A percentile compares a stretch with the other conserved stretches of the same genome.
Evolutionary conservation across 2,888 invertebrate species (phyloP).

Genomic region (Ectemnius cavifrons): DNA sequence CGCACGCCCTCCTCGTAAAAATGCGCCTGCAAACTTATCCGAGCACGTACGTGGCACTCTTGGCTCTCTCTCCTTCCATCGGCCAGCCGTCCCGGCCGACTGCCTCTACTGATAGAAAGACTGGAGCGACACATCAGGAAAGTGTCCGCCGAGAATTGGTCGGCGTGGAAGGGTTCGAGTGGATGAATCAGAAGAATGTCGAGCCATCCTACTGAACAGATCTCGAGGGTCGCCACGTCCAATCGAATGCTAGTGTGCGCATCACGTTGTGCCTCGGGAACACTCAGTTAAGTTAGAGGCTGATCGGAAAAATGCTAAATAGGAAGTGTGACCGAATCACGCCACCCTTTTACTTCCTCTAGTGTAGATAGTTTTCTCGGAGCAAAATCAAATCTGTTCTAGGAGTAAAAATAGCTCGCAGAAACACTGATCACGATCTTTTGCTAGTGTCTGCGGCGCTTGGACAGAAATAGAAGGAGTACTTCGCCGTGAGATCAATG

Average conservation of each 20-base stretch:
- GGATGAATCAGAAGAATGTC: slow-evolving; percentile 43
- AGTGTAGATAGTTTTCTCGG: too few species aligned
- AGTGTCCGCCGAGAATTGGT: slow-evolving; percentile 27
- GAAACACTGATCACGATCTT: too few species aligned
- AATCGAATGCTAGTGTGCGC: slow-evolving; percentile 1
- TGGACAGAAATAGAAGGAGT: not conserved
- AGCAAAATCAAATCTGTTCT: too few species aligned
- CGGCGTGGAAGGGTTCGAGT: slow-evolving; percentile 25
- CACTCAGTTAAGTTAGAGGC: not conserved
- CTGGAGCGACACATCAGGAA: not conserved
- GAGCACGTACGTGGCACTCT: slow-evolving; percentile 44
- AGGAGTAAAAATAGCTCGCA: too few species aligned
- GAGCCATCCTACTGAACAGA: slow-evolving; percentile 11
- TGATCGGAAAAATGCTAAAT: not conserved
- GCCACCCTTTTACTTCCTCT: too few species aligned
- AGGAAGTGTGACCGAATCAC: too few species aligned
- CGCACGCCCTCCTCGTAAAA: slow-evolving; percentile 47
- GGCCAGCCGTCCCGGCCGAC: not conserved
- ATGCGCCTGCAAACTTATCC: slow-evolving; percentile 57
- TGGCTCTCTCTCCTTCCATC: slow-evolving; percentile 11
- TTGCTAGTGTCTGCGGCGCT: too few species aligned
- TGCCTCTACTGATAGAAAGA: not conserved
- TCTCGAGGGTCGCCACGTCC: not conserved
- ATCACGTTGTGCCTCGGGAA: not conserved
- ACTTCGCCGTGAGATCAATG: not conserved